Evolutionary conservation across 2,888 invertebrate species (phyloP).

Genomic region (Cerastis rubricosa): DNA sequence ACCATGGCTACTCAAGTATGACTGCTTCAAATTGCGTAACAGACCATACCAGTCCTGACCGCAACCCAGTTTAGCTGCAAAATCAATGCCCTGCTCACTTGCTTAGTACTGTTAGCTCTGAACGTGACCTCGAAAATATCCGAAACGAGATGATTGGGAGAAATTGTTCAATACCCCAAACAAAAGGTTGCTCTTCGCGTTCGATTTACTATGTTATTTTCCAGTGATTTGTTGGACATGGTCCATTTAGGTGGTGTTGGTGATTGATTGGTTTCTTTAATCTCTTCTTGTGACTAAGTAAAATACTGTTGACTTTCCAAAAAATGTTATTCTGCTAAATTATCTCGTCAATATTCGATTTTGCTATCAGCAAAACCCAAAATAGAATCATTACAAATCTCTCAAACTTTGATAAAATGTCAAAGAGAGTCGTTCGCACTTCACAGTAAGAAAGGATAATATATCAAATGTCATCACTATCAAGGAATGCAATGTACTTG

Average conservation of each 20-base stretch:
- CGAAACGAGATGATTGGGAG: conserved; percentile 65
- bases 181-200: conserved; percentile 49
- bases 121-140: conserved; percentile 70
- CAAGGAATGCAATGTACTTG: conserved; percentile 63
- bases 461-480: conserved; percentile 46
- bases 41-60: conserved; percentile 52
- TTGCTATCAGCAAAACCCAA: not conserved
- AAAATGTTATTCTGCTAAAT: not conserved
- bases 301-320: conserved; percentile 2
- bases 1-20: conserved; percentile 53
- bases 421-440: conserved; percentile 8
- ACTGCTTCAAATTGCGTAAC: conserved; percentile 67
- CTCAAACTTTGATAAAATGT: not conserved
- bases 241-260: conserved; percentile 22
- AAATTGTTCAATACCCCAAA: conserved; percentile 65
- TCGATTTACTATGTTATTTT: conserved; percentile 31
- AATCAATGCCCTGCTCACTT: conserved; percentile 57
- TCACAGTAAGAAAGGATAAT: conserved; percentile 20
- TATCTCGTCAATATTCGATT: not conserved
- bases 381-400: conserved; percentile 21
- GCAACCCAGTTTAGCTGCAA: conserved; percentile 63
- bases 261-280: conserved; percentile 11
- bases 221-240: conserved; percentile 4
- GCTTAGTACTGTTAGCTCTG: conserved; percentile 69
- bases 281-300: not conserved